These are phyloP conservation scores for Sceloporus undulatus DNA, from an alignment of 2,113 vertebrate species.

Conservation along the genomic window DNA sequence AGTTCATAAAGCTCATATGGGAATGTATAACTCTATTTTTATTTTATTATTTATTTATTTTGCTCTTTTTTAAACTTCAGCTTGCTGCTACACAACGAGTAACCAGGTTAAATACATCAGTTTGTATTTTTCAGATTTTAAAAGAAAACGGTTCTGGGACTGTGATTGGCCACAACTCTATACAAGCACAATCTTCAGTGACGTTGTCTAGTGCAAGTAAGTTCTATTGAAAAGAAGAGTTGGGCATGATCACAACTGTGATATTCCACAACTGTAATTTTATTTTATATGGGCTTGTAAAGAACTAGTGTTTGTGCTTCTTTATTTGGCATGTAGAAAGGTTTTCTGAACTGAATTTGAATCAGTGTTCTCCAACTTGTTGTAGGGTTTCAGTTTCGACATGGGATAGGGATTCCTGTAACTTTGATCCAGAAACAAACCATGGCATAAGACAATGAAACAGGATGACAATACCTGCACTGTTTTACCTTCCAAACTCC, in stretches of 20 bases:
- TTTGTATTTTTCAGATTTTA: not conserved
- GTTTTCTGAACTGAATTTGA: too few relatives aligned
- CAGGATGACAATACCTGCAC: too few relatives aligned
- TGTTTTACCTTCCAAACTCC: too few relatives aligned
- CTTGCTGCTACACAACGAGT: not conserved
- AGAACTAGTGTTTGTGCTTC: not conserved
- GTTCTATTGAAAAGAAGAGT: not conserved
- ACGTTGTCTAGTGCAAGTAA: not conserved
- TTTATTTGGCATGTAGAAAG: not conserved
- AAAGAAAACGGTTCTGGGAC: not conserved
- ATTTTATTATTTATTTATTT: too few relatives aligned
- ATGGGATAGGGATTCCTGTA: too few relatives aligned
- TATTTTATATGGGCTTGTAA: too few relatives aligned
- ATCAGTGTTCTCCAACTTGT: too few relatives aligned
- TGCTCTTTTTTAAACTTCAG: too few relatives aligned
- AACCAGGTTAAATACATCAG: not conserved
- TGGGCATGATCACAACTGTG: not conserved
- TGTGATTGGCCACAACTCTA: not conserved
- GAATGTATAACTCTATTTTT: too few relatives aligned
- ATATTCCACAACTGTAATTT: not conserved
- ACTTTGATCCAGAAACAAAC: too few relatives aligned
- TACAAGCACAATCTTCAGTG: not conserved
- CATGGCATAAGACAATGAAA: too few relatives aligned
- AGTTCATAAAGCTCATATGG: not conserved
- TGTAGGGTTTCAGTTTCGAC: too few relatives aligned